Conservation (phyloP, 1,140 invertebrate species). For the Luehdorfia chinensis region DNA sequence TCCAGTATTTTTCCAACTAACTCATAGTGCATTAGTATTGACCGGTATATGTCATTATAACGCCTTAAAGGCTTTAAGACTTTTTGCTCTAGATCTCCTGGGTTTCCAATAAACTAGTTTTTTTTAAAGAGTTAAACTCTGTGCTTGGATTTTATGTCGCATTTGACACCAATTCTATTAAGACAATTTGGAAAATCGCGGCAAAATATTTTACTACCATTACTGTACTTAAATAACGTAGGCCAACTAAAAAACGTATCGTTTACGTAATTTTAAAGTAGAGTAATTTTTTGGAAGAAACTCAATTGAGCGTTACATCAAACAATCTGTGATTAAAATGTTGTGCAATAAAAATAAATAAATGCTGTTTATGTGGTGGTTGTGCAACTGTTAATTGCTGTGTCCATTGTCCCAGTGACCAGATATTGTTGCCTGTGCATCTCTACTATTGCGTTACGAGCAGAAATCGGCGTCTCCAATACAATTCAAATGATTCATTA, state of each 20-base stretch:
- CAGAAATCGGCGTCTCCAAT: too few relatives aligned
- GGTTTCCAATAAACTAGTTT: neutral
- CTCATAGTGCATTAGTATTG: neutral
- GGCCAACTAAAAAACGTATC: too few relatives aligned
- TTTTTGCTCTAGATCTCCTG: neutral
- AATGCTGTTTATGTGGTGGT: neutral
- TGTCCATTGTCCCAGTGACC: neutral
- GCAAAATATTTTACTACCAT: neutral
- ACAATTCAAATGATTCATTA: too few relatives aligned
- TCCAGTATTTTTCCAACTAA: neutral
- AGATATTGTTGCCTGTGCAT: neutral
- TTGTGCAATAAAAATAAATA: neutral
- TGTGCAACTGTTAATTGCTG: slow-evolving; percentile 1
- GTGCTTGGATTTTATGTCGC: slow-evolving; percentile 7
- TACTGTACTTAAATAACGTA: too few relatives aligned
- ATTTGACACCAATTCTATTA: slow-evolving; percentile 4
- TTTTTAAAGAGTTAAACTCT: slow-evolving; percentile 4
- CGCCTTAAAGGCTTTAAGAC: slow-evolving; percentile 1
- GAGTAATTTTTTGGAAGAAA: too few relatives aligned
- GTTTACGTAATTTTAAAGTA: too few relatives aligned
- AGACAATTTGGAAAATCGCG: slow-evolving; percentile 5
- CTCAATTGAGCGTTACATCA: neutral
- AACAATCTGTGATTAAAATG: neutral
- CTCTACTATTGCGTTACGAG: slow-evolving; percentile 4
- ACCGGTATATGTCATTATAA: slow-evolving; percentile 8